Percentiles rank a stretch among this genome's conserved stretches.
phyloP scores from a whole-genome alignment of 2,888 invertebrate species.

The Lissocephala sabroskyi region DNA sequence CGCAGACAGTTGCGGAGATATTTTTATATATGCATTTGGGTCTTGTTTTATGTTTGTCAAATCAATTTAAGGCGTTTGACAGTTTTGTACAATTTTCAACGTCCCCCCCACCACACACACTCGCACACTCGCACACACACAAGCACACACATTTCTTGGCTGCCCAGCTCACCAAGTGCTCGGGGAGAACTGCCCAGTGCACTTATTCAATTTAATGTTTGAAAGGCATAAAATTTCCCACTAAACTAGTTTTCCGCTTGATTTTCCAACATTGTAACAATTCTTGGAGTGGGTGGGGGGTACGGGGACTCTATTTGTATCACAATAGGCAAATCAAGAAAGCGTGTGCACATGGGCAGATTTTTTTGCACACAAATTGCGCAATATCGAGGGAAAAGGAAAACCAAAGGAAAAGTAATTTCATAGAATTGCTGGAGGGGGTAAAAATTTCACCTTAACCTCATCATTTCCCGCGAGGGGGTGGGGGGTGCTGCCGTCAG shows the following conservation, averaged over 20 bases:
- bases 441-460: too few species aligned
- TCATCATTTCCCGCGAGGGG: too few species aligned
- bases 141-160: conserved; percentile 42
- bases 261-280: conserved; percentile 17
- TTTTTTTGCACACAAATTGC: too few species aligned
- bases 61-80: conserved; percentile 30
- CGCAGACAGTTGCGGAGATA: too few species aligned
- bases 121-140: conserved; percentile 26
- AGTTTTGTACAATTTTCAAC: conserved; percentile 22
- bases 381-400: conserved; percentile 23
- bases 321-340: conserved; percentile 37
- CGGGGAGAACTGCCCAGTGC: neutral
- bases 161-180: neutral
- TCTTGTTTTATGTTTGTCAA: conserved; percentile 31
- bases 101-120: neutral
- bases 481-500: too few species aligned
- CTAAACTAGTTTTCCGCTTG: conserved; percentile 50
- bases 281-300: too few species aligned
- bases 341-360: too few species aligned
- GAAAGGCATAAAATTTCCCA: conserved; percentile 50
- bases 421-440: too few species aligned
- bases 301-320: too few species aligned
- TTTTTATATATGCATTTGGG: conserved; percentile 21
- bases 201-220: conserved; percentile 54
- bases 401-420: too few species aligned